Evolutionary conservation across 2,888 invertebrate genomes (phyloP), one percentile per base, ranked within the genome.

Genomic region (Tetramorium bicarinatum): DNA sequence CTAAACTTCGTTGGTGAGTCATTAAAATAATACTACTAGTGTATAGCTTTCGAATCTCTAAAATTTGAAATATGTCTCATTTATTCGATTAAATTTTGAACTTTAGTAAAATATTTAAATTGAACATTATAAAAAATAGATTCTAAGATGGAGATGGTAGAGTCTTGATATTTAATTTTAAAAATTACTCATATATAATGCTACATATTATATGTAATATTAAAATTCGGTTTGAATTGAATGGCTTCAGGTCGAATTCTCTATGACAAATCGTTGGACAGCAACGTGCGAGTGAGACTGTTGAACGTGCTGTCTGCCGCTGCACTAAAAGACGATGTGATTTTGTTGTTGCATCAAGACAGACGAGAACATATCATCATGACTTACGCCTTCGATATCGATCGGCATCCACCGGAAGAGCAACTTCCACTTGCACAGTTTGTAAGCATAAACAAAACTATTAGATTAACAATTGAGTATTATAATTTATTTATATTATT

Each of bases 301-400:
- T 95, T 98, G 91, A 97, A 97, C 90, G 96, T 97, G 84, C 95
- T 98, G 91, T 97, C 97, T 21, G 96, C 96, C 86, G 97, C 97
- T 3, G 98, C 98, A 54, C 96, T 98, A 77, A 98, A 98, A 92
- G 98, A 99, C 92, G 99, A 99, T 95, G 97, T 98, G 82, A 97
- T 99, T 92, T 96, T 99, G 89, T 95, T 99, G 89, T 95, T 99
- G 92, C 99, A 99, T 95, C 98, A 98, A 95, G 98, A 99, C 95
- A 96, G 99, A 86, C 96, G 97, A 87, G 98, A 98, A 91, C 98
- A 99, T 95, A 96, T 98, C 87, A 96, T 99, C 89, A 98, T 98
- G 97, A 97, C 98, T 95, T 98, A 97, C 95, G 98, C 98, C 49
- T 96, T 97, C 93, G 96, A 97, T 93, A 97, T 98, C 89, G 98